Base-by-base conservation (phyloP, 1,140 invertebrate genomes). In the Conopomorpha cramerella region DNA sequence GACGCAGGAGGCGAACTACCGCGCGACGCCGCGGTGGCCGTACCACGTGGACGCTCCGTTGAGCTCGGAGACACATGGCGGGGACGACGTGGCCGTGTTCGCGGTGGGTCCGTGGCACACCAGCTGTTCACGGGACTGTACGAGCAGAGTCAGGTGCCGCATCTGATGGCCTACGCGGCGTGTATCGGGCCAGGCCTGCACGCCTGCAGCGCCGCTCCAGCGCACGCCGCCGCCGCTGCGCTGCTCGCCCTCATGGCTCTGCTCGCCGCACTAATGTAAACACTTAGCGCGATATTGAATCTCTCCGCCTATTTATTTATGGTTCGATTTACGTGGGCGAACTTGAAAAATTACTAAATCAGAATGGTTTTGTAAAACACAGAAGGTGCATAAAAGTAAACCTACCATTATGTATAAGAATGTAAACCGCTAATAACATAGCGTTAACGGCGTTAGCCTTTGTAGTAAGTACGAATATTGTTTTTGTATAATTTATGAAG, bases 11-110 rank as follows among this genome's bases (percentile, higher is more conserved):
- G 10, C 3, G 2, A 29, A 35, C 13, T 40, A 27, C 18, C 12
- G 38, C 35, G n/a, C n/a, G n/a, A n/a, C n/a, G 2, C 10, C 30
- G n/a, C 12, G 17, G 2, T 43, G 32, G 32, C 18, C 36, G 26
- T 77, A 72, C 26, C 64, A 73, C 2, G 54, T 77, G 0, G 60
- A 71, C 13, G 70, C 82, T 6, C 80, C 79, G 0, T 36, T 81
- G 16, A 14, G 41, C 0, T 44, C 42, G 0, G 84, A 85, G 39
- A 82, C 82, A 1, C 84, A 85, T 47, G 84, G 82, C 2, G 84
- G 83, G 7, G 84, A 85, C 19, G 84, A 85, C 58, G 83, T 84
- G 0, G 74, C 64, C 0, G 79, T 84, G 2, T 84, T 78, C 41
- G 76, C 82, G 7, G 53, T 44, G 1, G 83, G 83, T 1, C 83